Evolutionary conservation across 1,140 invertebrate species (phyloP), one percentile per base, ranked within the genome.

Genomic region (Aplysia californica): DNA sequence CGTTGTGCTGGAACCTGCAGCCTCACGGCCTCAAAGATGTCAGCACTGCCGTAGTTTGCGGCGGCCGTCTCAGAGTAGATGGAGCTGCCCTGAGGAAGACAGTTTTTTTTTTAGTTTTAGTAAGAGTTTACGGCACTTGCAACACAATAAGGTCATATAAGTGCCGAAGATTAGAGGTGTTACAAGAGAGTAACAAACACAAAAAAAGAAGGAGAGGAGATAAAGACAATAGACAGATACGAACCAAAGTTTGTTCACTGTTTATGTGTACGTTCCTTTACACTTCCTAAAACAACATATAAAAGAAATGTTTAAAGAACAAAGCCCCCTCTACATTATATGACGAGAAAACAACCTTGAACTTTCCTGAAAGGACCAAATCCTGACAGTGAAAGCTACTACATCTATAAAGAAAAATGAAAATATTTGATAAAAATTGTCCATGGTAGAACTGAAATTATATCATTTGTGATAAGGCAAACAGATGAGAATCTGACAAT

Each of bases 1-100:
- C 91, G 77, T 76, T 89, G 85, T 23, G 86, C 80, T 20, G 91
- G 91, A 61, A 91, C 71, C 1, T 68, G 61, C n/a, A 82, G 82
- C 33, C 84, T 82, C 21, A 70, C 71, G 3, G 41, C 15, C 15
- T 86, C 79, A 81, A 92, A 91, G 15, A 91, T 78, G 66, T 88
- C 81, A 18, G 33, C 35, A 50, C 80, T 77, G n/a, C 75, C 78
- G 83, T 92, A 91, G 82, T 91, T 91, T 18, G 82, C 87, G n/a
- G 89, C 89, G 26, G 90, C 90, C n/a, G 90, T 90, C 31, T 88
- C 84, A 18, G 90, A 90, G 41, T 87, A 88, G 26, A 91, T 91
- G 5, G 85, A 82, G 75, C 81, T 85, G 3, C 87, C 87, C 87
- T 88, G 76, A 26, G 80, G n/a, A 74, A n/a, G 21, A 35, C n/a